Evolutionary conservation across 2,888 invertebrate genomes (phyloP).

Genomic region (Apamea sordens): DNA sequence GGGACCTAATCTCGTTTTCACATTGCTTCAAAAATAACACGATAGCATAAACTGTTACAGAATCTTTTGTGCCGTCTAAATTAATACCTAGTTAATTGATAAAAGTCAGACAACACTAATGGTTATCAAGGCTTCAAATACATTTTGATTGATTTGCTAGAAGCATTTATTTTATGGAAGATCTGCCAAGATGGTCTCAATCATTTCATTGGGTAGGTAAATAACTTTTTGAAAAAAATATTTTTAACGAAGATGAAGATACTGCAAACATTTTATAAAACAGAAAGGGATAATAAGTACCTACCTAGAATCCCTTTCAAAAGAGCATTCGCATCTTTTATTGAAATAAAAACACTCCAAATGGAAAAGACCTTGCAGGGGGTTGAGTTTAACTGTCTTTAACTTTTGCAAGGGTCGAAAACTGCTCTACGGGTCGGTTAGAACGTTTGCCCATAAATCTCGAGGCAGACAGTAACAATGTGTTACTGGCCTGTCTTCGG

Average conservation of each 20-base stretch:
- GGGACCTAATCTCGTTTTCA: conserved; percentile 1
- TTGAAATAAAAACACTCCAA: conserved; percentile 71
- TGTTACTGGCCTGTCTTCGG: conserved; percentile 72
- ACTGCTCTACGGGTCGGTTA: conserved; percentile 66
- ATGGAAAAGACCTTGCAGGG: conserved; percentile 59
- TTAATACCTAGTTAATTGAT: background rate
- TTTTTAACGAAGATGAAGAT: background rate
- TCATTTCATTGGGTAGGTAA: conserved; percentile 6
- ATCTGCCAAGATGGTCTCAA: background rate
- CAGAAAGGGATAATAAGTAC: background rate
- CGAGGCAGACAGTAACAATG: conserved; percentile 73
- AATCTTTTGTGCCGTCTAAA: background rate
- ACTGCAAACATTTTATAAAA: conserved; percentile 7
- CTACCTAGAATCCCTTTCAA: conserved; percentile 5
- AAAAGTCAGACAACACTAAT: conserved; percentile 13
- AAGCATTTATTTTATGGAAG: background rate
- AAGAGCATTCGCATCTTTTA: conserved; percentile 55
- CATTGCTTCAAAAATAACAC: conserved; percentile 9
- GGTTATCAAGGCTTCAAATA: background rate
- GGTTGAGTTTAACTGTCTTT: conserved; percentile 72
- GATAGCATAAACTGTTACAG: background rate
- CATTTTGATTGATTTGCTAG: background rate
- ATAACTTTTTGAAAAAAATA: background rate
- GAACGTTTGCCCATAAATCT: conserved; percentile 74
- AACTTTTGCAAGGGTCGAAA: conserved; percentile 72